Base-by-base conservation (phyloP, 2,888 invertebrate species). In the Venusia cambrica region DNA sequence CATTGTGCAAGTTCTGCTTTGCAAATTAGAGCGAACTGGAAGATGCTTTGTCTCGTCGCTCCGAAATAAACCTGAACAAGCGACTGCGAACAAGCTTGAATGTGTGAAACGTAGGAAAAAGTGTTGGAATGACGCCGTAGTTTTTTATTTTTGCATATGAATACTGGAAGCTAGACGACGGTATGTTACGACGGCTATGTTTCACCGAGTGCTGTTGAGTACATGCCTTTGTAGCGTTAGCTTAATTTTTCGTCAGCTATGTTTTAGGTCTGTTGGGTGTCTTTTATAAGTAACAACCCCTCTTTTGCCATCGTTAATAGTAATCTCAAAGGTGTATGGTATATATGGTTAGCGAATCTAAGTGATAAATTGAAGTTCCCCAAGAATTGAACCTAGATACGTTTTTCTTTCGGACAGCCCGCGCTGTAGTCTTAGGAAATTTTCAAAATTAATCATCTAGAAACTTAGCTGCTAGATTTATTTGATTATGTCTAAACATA, bases 21-120 rank as follows among this genome's bases (percentile, higher is more conserved):
- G 25, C 15, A 31, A 35, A 31, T 19, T 22, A 27, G 26, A 22
- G 22, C 18, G 22, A 20, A 19, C 27, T 9, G 13, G 18, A 16
- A 28, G 13, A 16, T 24, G 19, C 33, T 33, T 34, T 39, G 39
- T 29, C 21, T 39, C 34, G 39, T 34, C 16, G 13, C 25, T 9
- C 26, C 24, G 22, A 29, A 28, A 28, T 29, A 25, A 38, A 29
- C 33, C 19, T 14, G 26, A 37, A 35, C 32, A 38, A 29, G 28
- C 29, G 32, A 22, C 36, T 35, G 39, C 37, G 32, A 14, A 44
- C 49, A 38, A 38, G 21, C 35, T 47, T 21, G 42, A 53, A 61
- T 45, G 58, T 59, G 55, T 53, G 56, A 58, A 57, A 51, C 43
- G 44, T 37, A 37, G 29, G 33, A 39, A 38, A 29, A 29, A 38